Evolutionary conservation across 92 coral and sea anemone species (phyloP).

Genomic region (Palythoa grandis): DNA sequence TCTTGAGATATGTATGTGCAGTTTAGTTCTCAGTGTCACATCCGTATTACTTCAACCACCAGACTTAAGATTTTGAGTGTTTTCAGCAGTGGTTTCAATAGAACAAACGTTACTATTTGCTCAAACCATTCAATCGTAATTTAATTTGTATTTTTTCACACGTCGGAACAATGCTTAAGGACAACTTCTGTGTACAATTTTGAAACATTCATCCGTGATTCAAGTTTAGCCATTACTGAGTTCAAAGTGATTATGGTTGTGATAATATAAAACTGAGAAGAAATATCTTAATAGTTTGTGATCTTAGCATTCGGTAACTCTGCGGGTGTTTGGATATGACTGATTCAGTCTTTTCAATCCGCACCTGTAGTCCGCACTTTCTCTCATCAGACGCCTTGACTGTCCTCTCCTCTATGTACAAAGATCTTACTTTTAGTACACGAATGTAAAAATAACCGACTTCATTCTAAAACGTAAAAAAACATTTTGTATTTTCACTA

Average conservation of each 20-base stretch:
- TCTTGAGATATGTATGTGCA: no score
- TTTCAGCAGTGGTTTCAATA: background rate
- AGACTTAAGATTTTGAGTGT: background rate
- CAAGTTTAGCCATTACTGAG: background rate
- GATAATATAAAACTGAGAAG: background rate
- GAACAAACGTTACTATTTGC: background rate
- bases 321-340: conserved; percentile 33
- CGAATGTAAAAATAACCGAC: background rate
- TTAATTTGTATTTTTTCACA: background rate
- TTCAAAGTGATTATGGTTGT: background rate
- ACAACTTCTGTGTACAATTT: background rate
- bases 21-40: no score
- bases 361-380: background rate
- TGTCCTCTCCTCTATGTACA: background rate
- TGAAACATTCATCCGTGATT: background rate
- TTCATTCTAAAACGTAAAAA: background rate
- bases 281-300: background rate
- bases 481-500: background rate
- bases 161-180: background rate
- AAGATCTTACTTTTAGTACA: background rate
- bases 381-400: background rate
- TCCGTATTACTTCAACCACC: no score
- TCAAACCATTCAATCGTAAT: background rate
- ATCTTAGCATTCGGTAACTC: background rate
- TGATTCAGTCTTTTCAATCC: background rate